Evolutionary conservation across 2,888 invertebrate genomes (phyloP), one percentile per base, ranked within the genome.

Genomic region (Dioctria rufipes): DNA sequence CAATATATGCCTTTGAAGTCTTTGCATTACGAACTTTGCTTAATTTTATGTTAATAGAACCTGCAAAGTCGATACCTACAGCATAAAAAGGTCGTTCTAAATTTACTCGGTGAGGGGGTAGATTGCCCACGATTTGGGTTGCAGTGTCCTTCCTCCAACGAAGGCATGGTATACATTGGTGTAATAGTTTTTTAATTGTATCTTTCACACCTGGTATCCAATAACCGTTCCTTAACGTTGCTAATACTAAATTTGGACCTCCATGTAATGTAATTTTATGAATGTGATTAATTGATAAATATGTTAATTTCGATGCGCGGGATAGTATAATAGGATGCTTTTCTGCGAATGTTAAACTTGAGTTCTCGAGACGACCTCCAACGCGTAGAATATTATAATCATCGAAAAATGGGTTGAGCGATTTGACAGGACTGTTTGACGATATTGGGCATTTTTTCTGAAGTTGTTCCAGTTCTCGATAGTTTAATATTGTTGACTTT

Each of bases 11-110:
- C n/a, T 81, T 81, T 3, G 25, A 8, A 3, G n/a, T 43, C 5
- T 69, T 77, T 65, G 69, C 40, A 40, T 58, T 58, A 39, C 73
- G 4, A 40, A 42, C 13, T 37, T 60, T 73, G 40, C 43, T 58
- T 42, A 58, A 13, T 65, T 82, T 84, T 3, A 63, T 37, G 3
- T 9, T 63, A 4, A 71, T 67, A 4, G 78, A 71, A 37, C 81
- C 78, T 3, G 77, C 82, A 40, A 81, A 83, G 60, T 84, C 83
- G 6, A 82, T 46, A 8, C 83, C 83, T 3, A 69, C 73, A 8
- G 61, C 54, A 5, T 49, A 39, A 63, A 84, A 83, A n/a, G 83
- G 81, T n/a, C n/a, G n/a, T 37, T 77, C 65, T 13, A 61, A 78
- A 3, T 81, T 71, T 6, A 78, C 75, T 54, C 81, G 46, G 58